phyloP scores from a whole-genome alignment of 2,888 invertebrate genomes.

The Dolichomitus sp. region DNA sequence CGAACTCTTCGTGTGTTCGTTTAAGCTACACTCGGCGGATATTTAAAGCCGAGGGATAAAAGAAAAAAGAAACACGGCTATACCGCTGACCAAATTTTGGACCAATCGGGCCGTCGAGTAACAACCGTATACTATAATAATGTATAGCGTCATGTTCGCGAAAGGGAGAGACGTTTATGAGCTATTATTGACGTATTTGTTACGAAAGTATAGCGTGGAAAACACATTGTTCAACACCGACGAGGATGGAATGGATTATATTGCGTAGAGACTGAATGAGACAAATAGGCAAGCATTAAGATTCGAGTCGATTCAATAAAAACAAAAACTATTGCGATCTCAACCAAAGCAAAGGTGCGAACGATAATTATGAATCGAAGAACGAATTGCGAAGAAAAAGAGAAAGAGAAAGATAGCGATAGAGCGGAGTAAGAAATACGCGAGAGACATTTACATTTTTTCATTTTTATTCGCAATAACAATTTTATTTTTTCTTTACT shows the following conservation, averaged over 20 bases:
- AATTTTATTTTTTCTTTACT: slow-evolving; percentile 36
- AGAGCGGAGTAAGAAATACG: slow-evolving; percentile 14
- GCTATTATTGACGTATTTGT: background rate
- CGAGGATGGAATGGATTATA: background rate
- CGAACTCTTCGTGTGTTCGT: slow-evolving; percentile 13
- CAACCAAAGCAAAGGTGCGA: slow-evolving; percentile 33
- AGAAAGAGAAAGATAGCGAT: slow-evolving; percentile 54
- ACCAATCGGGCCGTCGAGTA: slow-evolving; percentile 37
- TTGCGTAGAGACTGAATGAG: slow-evolving; percentile 8
- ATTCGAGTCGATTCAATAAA: slow-evolving; percentile 5
- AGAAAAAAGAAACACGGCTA: background rate
- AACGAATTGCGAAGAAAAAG: slow-evolving; percentile 3
- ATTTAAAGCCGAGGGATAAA: background rate
- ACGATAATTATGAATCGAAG: slow-evolving; percentile 15
- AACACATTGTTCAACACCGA: background rate
- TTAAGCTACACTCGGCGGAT: slow-evolving; percentile 19
- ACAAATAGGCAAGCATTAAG: background rate
- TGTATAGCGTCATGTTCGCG: slow-evolving; percentile 1
- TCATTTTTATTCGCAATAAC: slow-evolving; percentile 29
- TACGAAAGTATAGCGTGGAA: background rate
- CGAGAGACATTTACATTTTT: slow-evolving; percentile 55
- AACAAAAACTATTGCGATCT: slow-evolving; percentile 34
- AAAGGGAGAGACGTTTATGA: slow-evolving; percentile 3
- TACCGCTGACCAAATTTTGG: slow-evolving; percentile 26
- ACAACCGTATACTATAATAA: slow-evolving; percentile 17